phyloP scores from a whole-genome alignment of 1,140 invertebrate species.

The Lepidurus apus region DNA sequence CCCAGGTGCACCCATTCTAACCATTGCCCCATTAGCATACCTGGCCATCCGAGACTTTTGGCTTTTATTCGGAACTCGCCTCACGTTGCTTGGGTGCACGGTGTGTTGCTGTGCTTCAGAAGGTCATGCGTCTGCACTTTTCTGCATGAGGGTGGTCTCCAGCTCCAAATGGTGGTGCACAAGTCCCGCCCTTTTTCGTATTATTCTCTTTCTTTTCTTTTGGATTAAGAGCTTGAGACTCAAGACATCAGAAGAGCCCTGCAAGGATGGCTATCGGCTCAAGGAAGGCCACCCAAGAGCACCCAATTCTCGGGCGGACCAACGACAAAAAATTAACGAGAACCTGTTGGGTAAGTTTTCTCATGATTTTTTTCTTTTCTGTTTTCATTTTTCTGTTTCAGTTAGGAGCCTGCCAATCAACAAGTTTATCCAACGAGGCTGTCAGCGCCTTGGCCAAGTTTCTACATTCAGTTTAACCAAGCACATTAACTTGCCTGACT shows the following conservation, averaged over 20 bases:
- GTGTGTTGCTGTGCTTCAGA: neutral
- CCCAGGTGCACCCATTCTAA: conserved; percentile 20
- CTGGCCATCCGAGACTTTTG: neutral
- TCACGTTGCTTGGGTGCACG: neutral
- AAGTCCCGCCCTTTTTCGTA: conserved; percentile 4
- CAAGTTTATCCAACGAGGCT: neutral
- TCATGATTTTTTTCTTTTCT: neutral
- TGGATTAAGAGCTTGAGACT: conserved; percentile 16
- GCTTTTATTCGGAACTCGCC: neutral
- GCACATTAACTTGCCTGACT: neutral
- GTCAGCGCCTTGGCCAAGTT: conserved; percentile 3
- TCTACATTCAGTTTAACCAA: neutral
- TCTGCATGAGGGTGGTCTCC: conserved; percentile 3
- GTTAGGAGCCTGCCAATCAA: conserved; percentile 3
- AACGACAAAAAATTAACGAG: neutral
- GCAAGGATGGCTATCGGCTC: conserved; percentile 15
- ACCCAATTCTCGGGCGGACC: neutral
- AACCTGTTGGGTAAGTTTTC: neutral
- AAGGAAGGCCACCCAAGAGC: conserved; percentile 13
- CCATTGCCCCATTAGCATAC: conserved; percentile 10
- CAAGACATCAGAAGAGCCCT: conserved; percentile 15
- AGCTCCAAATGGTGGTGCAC: neutral
- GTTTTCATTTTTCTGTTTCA: neutral
- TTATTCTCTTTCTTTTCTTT: neutral
- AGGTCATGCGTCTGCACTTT: neutral